Conservation (phyloP, 1,140 invertebrate species). For the Heliconius nattereri region DNA sequence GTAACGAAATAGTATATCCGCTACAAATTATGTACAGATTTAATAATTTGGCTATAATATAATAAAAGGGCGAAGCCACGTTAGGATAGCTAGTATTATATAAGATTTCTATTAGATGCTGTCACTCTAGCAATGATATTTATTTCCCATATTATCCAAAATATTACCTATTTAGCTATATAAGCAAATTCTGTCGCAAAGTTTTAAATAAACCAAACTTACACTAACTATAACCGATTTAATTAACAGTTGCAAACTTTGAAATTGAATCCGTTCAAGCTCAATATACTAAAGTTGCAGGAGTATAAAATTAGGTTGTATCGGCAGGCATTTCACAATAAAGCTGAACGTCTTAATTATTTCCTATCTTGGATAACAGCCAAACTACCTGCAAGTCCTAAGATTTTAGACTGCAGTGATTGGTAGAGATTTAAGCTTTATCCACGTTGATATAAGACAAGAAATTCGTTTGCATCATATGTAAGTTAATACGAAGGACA, state of each 20-base stretch:
- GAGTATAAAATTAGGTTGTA: constrained; percentile 4
- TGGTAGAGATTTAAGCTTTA: neutral
- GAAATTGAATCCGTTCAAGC: neutral
- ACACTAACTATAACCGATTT: neutral
- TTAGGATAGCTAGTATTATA: too few species aligned
- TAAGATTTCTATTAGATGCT: too few species aligned
- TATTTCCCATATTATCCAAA: too few species aligned
- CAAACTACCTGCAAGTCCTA: neutral
- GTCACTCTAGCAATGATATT: too few species aligned
- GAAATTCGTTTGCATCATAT: neutral
- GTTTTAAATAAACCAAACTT: neutral
- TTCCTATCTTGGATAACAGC: neutral
- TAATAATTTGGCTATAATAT: too few species aligned
- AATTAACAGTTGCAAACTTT: neutral
- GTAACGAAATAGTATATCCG: too few species aligned
- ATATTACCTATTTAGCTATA: too few species aligned
- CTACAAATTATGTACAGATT: too few species aligned
- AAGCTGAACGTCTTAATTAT: neutral
- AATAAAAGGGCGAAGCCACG: too few species aligned
- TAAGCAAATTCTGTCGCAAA: too few species aligned
- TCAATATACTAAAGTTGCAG: neutral
- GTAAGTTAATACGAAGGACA: neutral
- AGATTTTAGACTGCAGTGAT: neutral
- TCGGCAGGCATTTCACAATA: constrained; percentile 8
- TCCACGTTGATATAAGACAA: neutral